Evolutionary conservation across 2,888 invertebrate genomes (phyloP), one percentile per base, ranked within the genome.

Genomic region (Odontothrips loti): DNA sequence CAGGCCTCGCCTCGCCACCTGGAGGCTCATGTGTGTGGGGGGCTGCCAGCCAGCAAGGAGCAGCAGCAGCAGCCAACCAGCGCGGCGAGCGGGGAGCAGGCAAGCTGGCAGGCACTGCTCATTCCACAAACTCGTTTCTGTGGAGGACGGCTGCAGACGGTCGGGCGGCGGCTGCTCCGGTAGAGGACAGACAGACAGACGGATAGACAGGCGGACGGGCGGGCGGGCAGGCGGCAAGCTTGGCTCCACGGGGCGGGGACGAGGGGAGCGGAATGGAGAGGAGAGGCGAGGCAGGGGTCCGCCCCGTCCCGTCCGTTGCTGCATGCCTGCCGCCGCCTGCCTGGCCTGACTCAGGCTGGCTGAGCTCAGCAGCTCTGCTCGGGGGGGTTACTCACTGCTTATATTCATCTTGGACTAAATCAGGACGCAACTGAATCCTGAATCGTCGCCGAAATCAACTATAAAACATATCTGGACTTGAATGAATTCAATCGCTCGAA

Each of bases 41-140:
- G 34, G 34, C 34, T 43, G 34, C 34, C 58, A 58, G 58, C 20
- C 58, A 11, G 58, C 58, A 58, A 15, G 58, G 15, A 51, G 6
- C 51, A 58, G 58, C 58, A 51, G 51, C 34, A 43, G 51, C 51
- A 58, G 15, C 58, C 58, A 58, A 17, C 20, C 58, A 58, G 58
- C 58, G 20, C 20, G 58, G 68, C 68, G 12, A 6, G 68, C 68
- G 27, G 27, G 23, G 34, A 43, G 34, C 68, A 68, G 68, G 68
- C 68, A 9, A 12, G 23, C 68, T 23, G 68, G 68, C 68, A n/a
- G 68, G 68, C 23, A 10, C 68, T 6, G 68, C 68, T 75, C 68
- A 75, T 75, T 75, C 68, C 68, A 75, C 68, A 75, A 75, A 75
- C 68, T 75, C 68, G 68, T 75, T 43, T 75, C 68, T 75, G 68